Evolutionary conservation across 2,113 vertebrate species (phyloP).

Genomic region (cattle (Bos taurus)): ARS-UCD2.0 NC_037357.1:45847501-45848000

Average conservation of each 20-base stretch:
- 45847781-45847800: background rate
- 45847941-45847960: too few relatives aligned
- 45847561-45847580: slow-evolving; percentile 23
- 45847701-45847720: background rate
- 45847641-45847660: slow-evolving; percentile 31
- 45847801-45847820: background rate
- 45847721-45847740: background rate
- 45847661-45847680: background rate
- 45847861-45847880: background rate
- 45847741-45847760: background rate
- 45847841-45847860: background rate
- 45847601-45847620: background rate
- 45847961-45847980: too few relatives aligned
- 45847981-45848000: too few relatives aligned
- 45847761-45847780: background rate
- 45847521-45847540: slow-evolving; percentile 1
- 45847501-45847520: slow-evolving; percentile 5
- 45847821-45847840: background rate
- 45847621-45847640: slow-evolving; percentile 14
- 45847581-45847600: slow-evolving; percentile 43
- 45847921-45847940: background rate
- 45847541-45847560: background rate
- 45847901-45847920: background rate
- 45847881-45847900: background rate
- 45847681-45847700: background rate